Evolutionary conservation across 2,888 invertebrate genomes (phyloP).

Genomic region (Bombylius discolor): DNA sequence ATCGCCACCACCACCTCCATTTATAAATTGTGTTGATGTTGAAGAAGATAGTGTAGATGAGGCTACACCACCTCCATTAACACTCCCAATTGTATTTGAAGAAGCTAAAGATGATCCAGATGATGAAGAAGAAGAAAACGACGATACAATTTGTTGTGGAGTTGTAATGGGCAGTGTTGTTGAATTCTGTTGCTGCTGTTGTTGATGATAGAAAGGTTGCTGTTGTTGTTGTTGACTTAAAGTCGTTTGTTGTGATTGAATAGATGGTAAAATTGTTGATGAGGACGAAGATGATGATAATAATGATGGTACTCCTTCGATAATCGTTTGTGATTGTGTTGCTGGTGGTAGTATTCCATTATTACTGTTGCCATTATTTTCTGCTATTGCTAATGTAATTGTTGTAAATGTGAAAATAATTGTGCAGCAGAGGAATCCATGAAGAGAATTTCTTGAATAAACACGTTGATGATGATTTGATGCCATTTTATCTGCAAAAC

Average conservation of each 20-base stretch:
- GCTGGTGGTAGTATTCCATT: neutral
- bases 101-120: neutral
- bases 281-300: neutral
- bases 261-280: neutral
- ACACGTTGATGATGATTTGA: neutral
- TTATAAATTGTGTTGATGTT: neutral
- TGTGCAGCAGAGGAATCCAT: too few species aligned
- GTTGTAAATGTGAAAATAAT: neutral
- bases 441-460: neutral
- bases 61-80: too few species aligned
- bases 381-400: neutral
- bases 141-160: neutral
- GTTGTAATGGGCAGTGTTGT: slow-evolving; percentile 6
- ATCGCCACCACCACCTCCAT: neutral
- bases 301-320: neutral
- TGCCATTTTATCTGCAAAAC: neutral
- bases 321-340: neutral
- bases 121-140: neutral
- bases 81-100: neutral
- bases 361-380: neutral
- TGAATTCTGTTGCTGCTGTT: slow-evolving; percentile 9
- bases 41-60: neutral
- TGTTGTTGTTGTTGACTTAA: slow-evolving; percentile 10
- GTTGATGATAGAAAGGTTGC: slow-evolving; percentile 1
- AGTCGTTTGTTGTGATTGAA: neutral